Base-by-base conservation (phyloP, 1,140 invertebrate genomes). In the Drosophila miranda region DNA sequence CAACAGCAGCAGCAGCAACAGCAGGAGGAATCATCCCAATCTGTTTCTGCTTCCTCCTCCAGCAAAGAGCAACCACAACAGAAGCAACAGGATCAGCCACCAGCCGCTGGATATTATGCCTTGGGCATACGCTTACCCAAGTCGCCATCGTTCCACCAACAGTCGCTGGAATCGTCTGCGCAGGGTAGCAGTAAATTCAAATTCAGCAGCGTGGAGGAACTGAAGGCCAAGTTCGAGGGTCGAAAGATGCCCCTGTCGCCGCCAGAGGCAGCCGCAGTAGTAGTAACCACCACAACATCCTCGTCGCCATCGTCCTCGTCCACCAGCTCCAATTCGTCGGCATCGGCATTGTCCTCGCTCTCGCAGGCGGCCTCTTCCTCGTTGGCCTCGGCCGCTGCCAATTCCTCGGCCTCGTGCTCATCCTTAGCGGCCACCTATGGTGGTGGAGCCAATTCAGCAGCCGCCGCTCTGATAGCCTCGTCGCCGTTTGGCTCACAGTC, bases 91-190 rank as follows among this genome's bases (percentile, higher is more conserved):
- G 59, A 55, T 23, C 50, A 54, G n/a, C 71, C 54, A 19, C 59
- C 61, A 30, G 49, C 55, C 7, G 53, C 69, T 5, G 78, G 75
- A 44, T 76, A 82, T 61, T 77, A 80, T 80, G 79, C 82, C 13
- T 66, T 81, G 56, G 78, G 81, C 34, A 91, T 94, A 82, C 95
- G 95, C 51, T 94, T 96, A 83, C 96, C 95, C 53, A 96, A 96
- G 91, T 96, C 95, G 72, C 96, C 96, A 38, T 96, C 95, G 83
- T 96, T 96, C 91, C 95, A 30, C 19, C 43, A 61, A 28, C 42
- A 62, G 3, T 21, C 19, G 44, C 43, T 21, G 23, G 49, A 62
- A 38, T 38, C 34, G 34, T 38, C 34, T 38, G 34, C 34, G 13
- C 49, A 52, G 21, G 42, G 50, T 30, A 62, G 71, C 57, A 74